These are phyloP conservation scores for Lampris incognitus DNA, from an alignment of 2,113 vertebrate genomes.

Conservation along the genomic window DNA sequence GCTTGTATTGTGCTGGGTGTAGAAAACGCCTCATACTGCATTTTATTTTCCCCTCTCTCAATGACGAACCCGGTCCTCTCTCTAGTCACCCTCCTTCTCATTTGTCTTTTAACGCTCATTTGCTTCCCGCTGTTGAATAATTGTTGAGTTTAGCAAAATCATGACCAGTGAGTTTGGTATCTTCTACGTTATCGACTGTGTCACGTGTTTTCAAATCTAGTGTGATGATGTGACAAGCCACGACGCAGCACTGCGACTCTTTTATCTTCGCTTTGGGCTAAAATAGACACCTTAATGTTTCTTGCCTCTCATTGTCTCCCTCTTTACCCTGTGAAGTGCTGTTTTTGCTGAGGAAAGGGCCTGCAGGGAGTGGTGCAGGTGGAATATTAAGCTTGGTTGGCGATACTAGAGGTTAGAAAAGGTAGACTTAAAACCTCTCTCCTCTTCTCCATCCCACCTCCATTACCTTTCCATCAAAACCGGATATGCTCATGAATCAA, in stretches of 20 bases:
- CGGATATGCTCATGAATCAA: slow-evolving; percentile 7
- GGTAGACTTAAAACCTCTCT: slow-evolving; percentile 16
- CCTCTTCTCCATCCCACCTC: background rate
- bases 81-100: slow-evolving; percentile 38
- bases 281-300: slow-evolving; percentile 42
- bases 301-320: slow-evolving; percentile 20
- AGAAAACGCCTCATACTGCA: slow-evolving; percentile 41
- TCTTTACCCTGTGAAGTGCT: slow-evolving; percentile 29
- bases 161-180: slow-evolving; percentile 59
- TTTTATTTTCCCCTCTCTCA: slow-evolving; percentile 25
- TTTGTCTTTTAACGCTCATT: slow-evolving; percentile 64
- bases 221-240: slow-evolving; percentile 9
- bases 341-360: slow-evolving; percentile 20
- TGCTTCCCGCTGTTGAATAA: slow-evolving; percentile 51
- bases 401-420: slow-evolving; percentile 31
- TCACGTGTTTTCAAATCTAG: slow-evolving; percentile 14
- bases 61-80: slow-evolving; percentile 11
- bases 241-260: background rate
- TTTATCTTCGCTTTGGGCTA: background rate
- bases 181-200: slow-evolving; percentile 52
- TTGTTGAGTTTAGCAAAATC: slow-evolving; percentile 60
- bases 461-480: background rate
- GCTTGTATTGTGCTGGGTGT: slow-evolving; percentile 28
- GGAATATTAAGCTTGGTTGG: slow-evolving; percentile 50
- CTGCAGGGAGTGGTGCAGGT: slow-evolving; percentile 38